A percentile compares a stretch with the other conserved stretches of the same genome.
phyloP scores from a whole-genome alignment of 2,113 vertebrate species.

The Gnathonemus echidnorhynchus region DNA sequence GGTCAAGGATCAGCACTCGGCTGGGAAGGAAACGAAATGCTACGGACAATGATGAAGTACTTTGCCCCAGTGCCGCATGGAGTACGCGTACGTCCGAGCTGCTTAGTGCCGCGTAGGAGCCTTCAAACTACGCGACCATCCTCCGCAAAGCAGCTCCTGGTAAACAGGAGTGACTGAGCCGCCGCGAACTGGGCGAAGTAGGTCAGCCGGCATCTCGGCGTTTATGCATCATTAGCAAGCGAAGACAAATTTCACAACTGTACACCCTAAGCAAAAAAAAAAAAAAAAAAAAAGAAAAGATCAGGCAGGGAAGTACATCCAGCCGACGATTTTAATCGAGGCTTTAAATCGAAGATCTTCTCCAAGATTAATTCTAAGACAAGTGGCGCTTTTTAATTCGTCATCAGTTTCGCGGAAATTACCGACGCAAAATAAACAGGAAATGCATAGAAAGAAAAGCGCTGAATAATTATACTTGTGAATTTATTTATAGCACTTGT shows the following conservation, averaged over 20 bases:
- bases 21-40: not conserved
- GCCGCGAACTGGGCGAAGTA: slow-evolving; percentile 63
- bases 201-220: slow-evolving; percentile 65
- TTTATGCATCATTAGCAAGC: slow-evolving; percentile 50
- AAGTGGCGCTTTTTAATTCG: not conserved
- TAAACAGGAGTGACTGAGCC: slow-evolving; percentile 58
- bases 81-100: not conserved
- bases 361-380: not conserved
- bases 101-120: not conserved
- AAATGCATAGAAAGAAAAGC: not conserved
- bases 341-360: not conserved
- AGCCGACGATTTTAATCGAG: not conserved
- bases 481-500: not conserved
- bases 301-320: not conserved
- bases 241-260: slow-evolving; percentile 32
- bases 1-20: not conserved
- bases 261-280: not conserved
- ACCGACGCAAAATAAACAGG: not conserved
- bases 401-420: not conserved
- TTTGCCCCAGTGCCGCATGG: not conserved
- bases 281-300: not conserved
- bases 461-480: not conserved
- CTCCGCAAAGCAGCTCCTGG: slow-evolving; percentile 47
- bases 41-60: not conserved
- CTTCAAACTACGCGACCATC: slow-evolving; percentile 42